Base-by-base conservation (phyloP, 2,888 invertebrate genomes). In the Uropetala carovei region DNA sequence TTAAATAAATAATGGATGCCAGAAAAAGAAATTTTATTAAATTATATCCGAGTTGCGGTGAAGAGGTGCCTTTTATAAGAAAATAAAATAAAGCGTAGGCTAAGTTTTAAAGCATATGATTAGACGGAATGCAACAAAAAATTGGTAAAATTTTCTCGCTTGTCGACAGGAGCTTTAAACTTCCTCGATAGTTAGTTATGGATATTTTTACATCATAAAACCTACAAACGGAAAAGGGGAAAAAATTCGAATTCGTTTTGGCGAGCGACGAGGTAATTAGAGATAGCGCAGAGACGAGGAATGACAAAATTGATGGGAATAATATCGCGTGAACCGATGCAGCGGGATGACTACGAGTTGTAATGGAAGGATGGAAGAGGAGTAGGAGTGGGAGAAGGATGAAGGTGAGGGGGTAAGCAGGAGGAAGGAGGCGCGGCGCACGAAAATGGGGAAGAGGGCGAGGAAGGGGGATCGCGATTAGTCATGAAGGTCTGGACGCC, bases 401-500 rank as follows among this genome's bases (percentile, higher is more conserved):
- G 75, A n/a, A 11, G 59, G 58, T 57, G 59, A 0, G 27, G 59
- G 18, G 4, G 27, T n/a, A 43, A 27, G 57, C n/a, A 30, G 58
- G 13, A 57, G 84, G 59, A 0, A 27, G 18, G 22, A 22, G n/a
- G 22, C n/a, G n/a, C 43, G 56, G 18, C 83, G 83, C 11, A 83
- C 83, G n/a, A 56, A 86, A 30, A 30, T 11, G 59, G 7, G 59
- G 22, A 59, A 86, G 59, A 22, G 59, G 16, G 27, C 59, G 14
- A 60, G 59, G 60, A 86, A 60, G 30, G 30, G 83, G 27, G 43
- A 83, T 57, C 56, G 86, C 86, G 86, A 86, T 86, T 86, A 86
- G 86, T 86, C 86, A 86, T 86, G 86, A 60, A 30, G 86, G 86
- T 60, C 86, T 27, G 60, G 59, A 27, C 86, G 59, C 86, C 86